A percentile compares a stretch with the other conserved stretches of the same genome.
These are phyloP conservation scores for Athetis lepigone DNA, from an alignment of 2,888 invertebrate genomes.

Conservation along the genomic window DNA sequence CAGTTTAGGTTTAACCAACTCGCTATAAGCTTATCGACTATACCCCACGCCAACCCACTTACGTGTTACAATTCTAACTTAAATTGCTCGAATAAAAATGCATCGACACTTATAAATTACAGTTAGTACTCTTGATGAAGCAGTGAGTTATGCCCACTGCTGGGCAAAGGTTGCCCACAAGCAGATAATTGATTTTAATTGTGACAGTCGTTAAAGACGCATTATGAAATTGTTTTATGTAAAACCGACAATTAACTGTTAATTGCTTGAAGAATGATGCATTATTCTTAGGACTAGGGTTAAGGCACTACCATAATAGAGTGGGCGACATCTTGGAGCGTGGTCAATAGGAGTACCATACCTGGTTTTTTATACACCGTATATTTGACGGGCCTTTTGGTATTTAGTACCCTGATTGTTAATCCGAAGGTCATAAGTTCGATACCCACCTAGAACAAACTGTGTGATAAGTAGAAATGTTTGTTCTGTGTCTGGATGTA, in stretches of 20 bases:
- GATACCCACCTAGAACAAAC: too few species aligned
- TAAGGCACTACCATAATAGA: too few species aligned
- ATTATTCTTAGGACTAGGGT: conserved; percentile 2
- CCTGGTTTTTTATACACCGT: too few species aligned
- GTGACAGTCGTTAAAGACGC: conserved; percentile 32
- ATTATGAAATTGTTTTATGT: conserved; percentile 39
- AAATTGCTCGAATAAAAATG: conserved; percentile 85
- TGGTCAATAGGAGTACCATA: too few species aligned
- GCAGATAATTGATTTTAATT: conserved; percentile 59
- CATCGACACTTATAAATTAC: conserved; percentile 71
- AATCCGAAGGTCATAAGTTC: too few species aligned
- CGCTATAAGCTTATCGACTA: conserved; percentile 61
- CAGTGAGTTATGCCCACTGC: conserved; percentile 56
- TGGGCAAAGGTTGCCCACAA: conserved; percentile 59
- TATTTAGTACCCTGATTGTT: too few species aligned
- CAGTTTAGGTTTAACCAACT: too few species aligned
- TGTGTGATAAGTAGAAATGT: too few species aligned
- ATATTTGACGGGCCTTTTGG: too few species aligned
- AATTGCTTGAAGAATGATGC: conserved; percentile 5
- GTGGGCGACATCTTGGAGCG: too few species aligned
- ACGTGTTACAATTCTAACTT: conserved; percentile 80
- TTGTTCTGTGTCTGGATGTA: too few species aligned
- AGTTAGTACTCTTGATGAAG: conserved; percentile 30
- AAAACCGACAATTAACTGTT: conserved; percentile 40
- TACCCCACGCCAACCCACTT: conserved; percentile 69